These are phyloP conservation scores for Telenomus remus DNA, from an alignment of 1,140 invertebrate species.

Conservation along the genomic window DNA sequence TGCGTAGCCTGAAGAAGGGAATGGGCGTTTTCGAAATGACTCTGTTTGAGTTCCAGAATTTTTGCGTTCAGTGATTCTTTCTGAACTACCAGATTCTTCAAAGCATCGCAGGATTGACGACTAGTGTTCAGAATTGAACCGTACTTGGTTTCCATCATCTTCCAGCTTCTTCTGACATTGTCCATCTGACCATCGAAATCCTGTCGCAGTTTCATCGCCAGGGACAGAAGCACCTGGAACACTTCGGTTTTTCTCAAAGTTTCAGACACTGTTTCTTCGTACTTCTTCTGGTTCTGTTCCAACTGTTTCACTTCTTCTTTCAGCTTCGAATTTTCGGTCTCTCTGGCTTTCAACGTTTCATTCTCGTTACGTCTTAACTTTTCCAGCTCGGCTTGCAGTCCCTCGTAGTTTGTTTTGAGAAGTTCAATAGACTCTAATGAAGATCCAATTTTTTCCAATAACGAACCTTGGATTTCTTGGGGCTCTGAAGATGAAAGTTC, in stretches of 20 bases:
- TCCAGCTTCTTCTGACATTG: conserved; percentile 51
- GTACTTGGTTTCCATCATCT: conserved; percentile 36
- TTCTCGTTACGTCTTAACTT: conserved; percentile 40
- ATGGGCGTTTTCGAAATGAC: conserved; percentile 53
- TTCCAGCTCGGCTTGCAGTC: conserved; percentile 8
- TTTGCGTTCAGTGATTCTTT: conserved; percentile 50
- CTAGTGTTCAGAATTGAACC: conserved; percentile 27
- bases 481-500: background rate
- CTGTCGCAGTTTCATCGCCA: conserved; percentile 46
- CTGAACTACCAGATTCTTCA: conserved; percentile 55
- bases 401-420: conserved; percentile 26
- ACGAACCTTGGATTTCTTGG: background rate
- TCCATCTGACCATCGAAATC: conserved; percentile 56
- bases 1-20: conserved; percentile 53
- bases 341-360: conserved; percentile 21
- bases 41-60: conserved; percentile 38
- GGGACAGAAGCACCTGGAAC: conserved; percentile 56
- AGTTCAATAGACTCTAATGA: background rate
- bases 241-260: conserved; percentile 58
- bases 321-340: conserved; percentile 29
- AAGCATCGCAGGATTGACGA: conserved; percentile 53
- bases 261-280: conserved; percentile 42
- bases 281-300: conserved; percentile 43
- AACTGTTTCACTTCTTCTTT: conserved; percentile 39
- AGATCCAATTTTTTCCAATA: conserved; percentile 11